Evolutionary conservation across 2,797 vertebrate genomes (phyloP).

Genomic region (Helarctos malayanus): DNA sequence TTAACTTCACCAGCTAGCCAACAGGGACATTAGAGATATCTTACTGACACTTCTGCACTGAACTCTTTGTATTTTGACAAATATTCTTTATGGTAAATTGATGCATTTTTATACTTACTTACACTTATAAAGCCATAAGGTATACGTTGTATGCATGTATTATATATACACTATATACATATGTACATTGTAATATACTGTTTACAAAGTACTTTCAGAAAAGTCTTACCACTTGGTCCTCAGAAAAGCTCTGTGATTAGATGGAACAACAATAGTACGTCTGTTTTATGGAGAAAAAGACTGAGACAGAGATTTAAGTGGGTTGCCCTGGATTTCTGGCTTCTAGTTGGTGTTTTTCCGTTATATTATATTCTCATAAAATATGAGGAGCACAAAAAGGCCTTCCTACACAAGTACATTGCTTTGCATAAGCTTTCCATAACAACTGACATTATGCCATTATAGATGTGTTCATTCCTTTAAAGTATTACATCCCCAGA

Average conservation of each 20-base stretch:
- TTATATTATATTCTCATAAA: background rate
- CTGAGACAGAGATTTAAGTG: background rate
- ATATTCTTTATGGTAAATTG: background rate
- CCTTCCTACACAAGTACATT: background rate
- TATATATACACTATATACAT: background rate
- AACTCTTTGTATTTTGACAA: conserved; percentile 42
- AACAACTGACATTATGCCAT: background rate
- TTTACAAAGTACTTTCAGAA: conserved; percentile 31
- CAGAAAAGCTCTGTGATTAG: background rate
- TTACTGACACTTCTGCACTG: background rate
- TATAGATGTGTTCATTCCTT: background rate
- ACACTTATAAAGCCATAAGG: background rate
- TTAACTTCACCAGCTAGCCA: background rate
- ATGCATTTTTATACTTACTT: conserved; percentile 23
- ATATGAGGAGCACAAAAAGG: background rate
- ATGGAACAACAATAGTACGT: background rate
- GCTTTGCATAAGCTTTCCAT: conserved; percentile 11
- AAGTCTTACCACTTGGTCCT: background rate
- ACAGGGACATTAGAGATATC: background rate
- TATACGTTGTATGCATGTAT: background rate
- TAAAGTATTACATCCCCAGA: background rate
- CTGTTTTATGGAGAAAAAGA: background rate
- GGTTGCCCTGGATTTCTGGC: background rate
- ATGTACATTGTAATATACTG: background rate
- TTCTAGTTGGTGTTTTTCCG: background rate